phyloP scores from a whole-genome alignment of 2,888 invertebrate genomes.

The Brassicogethes aeneus region DNA sequence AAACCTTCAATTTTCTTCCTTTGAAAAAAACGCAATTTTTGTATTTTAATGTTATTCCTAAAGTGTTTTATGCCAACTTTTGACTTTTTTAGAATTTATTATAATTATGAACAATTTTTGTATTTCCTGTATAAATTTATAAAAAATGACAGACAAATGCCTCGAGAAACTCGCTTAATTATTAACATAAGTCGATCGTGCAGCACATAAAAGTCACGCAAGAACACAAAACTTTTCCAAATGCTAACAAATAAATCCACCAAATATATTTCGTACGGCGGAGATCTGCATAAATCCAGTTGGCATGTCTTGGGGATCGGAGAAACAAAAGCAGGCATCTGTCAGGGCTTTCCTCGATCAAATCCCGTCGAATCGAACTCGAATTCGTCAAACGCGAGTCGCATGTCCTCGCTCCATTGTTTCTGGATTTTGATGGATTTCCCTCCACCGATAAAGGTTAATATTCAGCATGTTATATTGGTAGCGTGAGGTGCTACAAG shows the following conservation, averaged over 20 bases:
- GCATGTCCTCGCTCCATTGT: constrained; percentile 35
- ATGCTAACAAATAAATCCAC: constrained; percentile 12
- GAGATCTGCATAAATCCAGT: constrained; percentile 30
- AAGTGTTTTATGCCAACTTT: too few relatives aligned
- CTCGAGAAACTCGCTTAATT: too few relatives aligned
- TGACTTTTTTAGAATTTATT: too few relatives aligned
- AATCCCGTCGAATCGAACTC: constrained; percentile 36
- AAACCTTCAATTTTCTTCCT: too few relatives aligned
- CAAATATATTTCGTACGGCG: constrained; percentile 12
- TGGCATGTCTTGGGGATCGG: constrained; percentile 33
- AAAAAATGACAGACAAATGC: too few relatives aligned
- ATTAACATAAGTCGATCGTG: too few relatives aligned
- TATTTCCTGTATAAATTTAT: too few relatives aligned
- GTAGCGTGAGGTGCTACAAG: too few relatives aligned
- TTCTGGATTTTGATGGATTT: constrained; percentile 38
- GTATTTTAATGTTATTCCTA: too few relatives aligned
- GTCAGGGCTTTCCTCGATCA: constrained; percentile 34
- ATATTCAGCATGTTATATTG: constrained; percentile 1
- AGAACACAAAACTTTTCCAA: constrained; percentile 10
- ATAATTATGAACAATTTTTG: too few relatives aligned
- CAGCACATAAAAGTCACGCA: too few relatives aligned
- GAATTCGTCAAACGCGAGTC: constrained; percentile 29
- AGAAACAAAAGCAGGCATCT: constrained; percentile 36
- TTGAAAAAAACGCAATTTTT: too few relatives aligned
- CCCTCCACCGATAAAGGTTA: constrained; percentile 12